Percentiles rank a stretch among this genome's conserved stretches.
phyloP scores from a whole-genome alignment of 2,113 vertebrate genomes.

The Prinia subflava region DNA sequence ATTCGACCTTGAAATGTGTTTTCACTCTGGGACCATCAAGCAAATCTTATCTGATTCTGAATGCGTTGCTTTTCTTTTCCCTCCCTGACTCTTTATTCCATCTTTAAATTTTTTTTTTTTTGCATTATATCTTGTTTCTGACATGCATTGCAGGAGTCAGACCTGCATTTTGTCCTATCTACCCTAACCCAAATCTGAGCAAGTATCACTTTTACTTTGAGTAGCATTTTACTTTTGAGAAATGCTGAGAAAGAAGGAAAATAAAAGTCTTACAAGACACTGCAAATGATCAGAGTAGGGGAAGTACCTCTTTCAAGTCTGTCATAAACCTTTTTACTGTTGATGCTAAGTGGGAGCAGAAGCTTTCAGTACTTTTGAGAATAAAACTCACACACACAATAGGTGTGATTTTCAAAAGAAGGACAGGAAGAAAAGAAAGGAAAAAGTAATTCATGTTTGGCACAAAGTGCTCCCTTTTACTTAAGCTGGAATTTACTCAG shows the following conservation, averaged over 20 bases:
- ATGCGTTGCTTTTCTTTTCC: not conserved
- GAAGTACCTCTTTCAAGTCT: not conserved
- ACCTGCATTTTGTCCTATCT: not conserved
- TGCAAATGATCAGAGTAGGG: not conserved
- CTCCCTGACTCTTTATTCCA: not conserved
- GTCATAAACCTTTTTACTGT: not conserved
- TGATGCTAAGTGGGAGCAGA: not conserved
- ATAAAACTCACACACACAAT: not conserved
- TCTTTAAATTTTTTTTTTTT: not conserved
- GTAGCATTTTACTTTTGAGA: not conserved
- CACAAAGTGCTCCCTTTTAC: not conserved
- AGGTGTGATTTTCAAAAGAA: constrained; percentile 7
- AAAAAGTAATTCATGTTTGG: not conserved
- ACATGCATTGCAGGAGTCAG: not conserved
- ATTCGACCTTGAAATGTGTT: not conserved
- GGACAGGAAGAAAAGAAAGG: not conserved
- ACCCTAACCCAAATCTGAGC: not conserved
- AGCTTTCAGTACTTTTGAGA: not conserved
- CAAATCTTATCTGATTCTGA: not conserved
- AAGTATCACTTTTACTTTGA: not conserved
- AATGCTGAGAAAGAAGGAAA: not conserved
- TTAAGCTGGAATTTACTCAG: not conserved
- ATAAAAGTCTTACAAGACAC: not conserved
- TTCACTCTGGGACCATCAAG: not conserved
- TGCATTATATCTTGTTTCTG: not conserved